Conservation (phyloP, 2,888 invertebrate genomes). For the Lasioglossum villosulum region DNA sequence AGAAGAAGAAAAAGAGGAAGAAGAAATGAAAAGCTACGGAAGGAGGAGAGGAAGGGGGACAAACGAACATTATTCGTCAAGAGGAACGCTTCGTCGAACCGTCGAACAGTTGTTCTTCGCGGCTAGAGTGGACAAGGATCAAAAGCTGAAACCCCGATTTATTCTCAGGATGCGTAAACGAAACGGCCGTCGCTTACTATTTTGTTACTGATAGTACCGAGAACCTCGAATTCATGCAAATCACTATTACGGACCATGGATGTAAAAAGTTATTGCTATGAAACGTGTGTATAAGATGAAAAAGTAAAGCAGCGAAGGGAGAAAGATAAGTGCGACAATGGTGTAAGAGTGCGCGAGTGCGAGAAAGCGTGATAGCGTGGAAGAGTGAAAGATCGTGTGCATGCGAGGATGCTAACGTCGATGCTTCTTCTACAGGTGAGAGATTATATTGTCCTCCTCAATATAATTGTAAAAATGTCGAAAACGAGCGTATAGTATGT, state of each 20-base stretch:
- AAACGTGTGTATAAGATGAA: constrained; percentile 43
- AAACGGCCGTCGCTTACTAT: constrained; percentile 71
- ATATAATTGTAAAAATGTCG: constrained; percentile 57
- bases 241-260: constrained; percentile 71
- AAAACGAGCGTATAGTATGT: constrained; percentile 73
- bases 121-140: neutral
- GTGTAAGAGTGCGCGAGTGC: constrained; percentile 6
- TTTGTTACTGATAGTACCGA: constrained; percentile 77
- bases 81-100: neutral
- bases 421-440: constrained; percentile 60
- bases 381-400: constrained; percentile 13
- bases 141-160: constrained; percentile 58
- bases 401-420: constrained; percentile 40
- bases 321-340: constrained; percentile 1
- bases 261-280: constrained; percentile 65
- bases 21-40: neutral
- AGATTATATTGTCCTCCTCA: constrained; percentile 64
- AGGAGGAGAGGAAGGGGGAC: neutral
- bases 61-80: neutral
- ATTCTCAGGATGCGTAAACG: constrained; percentile 65
- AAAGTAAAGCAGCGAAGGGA: constrained; percentile 21
- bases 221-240: constrained; percentile 73
- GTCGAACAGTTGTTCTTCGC: neutral
- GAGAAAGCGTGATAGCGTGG: constrained; percentile 11
- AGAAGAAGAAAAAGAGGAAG: neutral